Conservation (phyloP, 2,888 invertebrate genomes). For the Sepioteuthis lessoniana region DNA sequence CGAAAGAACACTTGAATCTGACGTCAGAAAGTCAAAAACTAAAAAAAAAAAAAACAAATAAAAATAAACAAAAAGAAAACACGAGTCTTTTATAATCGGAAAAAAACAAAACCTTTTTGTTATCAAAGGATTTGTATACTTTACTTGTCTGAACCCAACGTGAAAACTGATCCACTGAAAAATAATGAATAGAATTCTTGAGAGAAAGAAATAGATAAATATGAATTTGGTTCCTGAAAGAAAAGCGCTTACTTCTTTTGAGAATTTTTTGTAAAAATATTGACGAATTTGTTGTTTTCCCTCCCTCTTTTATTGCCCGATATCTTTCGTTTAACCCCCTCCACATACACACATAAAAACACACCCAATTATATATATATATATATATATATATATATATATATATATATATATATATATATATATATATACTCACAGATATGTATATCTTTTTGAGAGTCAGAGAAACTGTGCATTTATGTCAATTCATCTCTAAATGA, state of each 20-base stretch:
- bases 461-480: too few relatives aligned
- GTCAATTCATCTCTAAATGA: too few relatives aligned
- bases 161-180: neutral
- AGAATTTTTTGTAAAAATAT: too few relatives aligned
- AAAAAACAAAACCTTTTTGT: neutral
- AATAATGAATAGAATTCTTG: neutral
- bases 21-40: neutral
- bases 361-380: neutral
- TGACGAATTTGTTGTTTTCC: too few relatives aligned
- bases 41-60: too few relatives aligned
- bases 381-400: too few relatives aligned
- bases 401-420: neutral
- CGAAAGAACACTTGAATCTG: neutral
- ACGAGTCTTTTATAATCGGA: neutral
- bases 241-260: neutral
- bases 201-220: neutral
- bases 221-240: too few relatives aligned
- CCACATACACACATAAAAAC: neutral
- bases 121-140: neutral
- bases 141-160: neutral
- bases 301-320: too few relatives aligned
- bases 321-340: too few relatives aligned
- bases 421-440: neutral
- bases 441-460: too few relatives aligned
- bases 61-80: too few relatives aligned